Evolutionary conservation across 2,888 invertebrate species (phyloP), one percentile per base, ranked within the genome.

Genomic region (Cremastinae sp.): DNA sequence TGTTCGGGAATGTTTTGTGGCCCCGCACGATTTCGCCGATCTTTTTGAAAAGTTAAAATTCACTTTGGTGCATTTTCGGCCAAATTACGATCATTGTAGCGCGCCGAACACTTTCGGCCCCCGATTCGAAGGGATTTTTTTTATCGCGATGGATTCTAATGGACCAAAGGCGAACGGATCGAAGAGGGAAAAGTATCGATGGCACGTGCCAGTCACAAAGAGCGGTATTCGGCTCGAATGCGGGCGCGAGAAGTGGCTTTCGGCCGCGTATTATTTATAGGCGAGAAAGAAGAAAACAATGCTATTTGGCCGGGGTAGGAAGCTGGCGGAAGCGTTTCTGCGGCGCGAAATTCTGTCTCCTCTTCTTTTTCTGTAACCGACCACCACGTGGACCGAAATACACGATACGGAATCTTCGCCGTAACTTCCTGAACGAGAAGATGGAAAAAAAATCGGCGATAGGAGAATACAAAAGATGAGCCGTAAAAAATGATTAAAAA

Each of bases 201-300:
- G 84, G 82, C 86, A 86, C 84, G 86, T 84, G 85, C 85, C 73
- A 72, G 28, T 28, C 28, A 28, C 28, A 28, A 28, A 28, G 28
- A 28, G 28, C 78, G 80, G 75, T 81, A 78, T 75, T 80, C 28
- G 28, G 28, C 28, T 41, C 41, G 41, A 41, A 12, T 41, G 12
- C 41, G 8, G 28, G 28, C 41, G 41, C 41, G 41, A 41, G 41
- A 41, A 86, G 86, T 82, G 81, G 81, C 74, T 84, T 86, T 85
- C 83, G 83, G 86, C 81, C 78, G 18, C 78, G 84, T 83, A 83
- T 71, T 88, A 88, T 87, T 86, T 88, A 87, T 88, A 88, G 88
- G 85, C 84, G 53, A 64, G 71, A 81, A 79, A 80, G 79, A 78
- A 81, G 79, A 84, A 86, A 85, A 88, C 87, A 87, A 88, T 87